A percentile compares a stretch with the other conserved stretches of the same genome.
These are phyloP conservation scores for Cephus sareptanus DNA, from an alignment of 2,888 invertebrate species.

Conservation along the genomic window DNA sequence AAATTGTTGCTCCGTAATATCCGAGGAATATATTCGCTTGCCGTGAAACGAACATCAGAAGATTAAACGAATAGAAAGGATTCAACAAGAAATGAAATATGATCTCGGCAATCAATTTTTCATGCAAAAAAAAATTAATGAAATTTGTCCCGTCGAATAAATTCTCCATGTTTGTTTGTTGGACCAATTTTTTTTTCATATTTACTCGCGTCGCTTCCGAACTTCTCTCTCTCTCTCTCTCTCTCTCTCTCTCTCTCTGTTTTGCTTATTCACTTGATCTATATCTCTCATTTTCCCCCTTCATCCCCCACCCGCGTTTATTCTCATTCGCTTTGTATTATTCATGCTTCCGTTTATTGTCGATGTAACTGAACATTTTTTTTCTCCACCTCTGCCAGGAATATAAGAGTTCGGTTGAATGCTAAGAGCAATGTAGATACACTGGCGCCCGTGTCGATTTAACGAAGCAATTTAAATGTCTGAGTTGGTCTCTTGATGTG, in stretches of 20 bases:
- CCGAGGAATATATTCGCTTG: neutral
- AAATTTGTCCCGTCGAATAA: neutral
- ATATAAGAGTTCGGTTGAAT: neutral
- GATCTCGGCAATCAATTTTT: neutral
- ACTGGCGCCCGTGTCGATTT: conserved; percentile 40
- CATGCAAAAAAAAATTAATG: neutral
- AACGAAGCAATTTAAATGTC: conserved; percentile 50
- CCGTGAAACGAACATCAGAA: neutral
- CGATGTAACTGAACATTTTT: conserved; percentile 19
- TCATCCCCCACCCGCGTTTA: conserved; percentile 3
- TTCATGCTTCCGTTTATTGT: conserved; percentile 39
- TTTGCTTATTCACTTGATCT: too few species aligned
- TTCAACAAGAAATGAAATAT: neutral
- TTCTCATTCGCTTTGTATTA: conserved; percentile 43
- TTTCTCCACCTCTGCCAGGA: conserved; percentile 12
- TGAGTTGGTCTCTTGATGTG: conserved; percentile 28
- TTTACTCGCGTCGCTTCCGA: neutral
- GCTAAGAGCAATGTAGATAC: conserved; percentile 11
- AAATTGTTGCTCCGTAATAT: neutral
- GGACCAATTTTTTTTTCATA: neutral
- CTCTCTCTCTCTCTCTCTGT: too few species aligned
- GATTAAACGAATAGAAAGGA: neutral
- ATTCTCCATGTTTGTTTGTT: neutral
- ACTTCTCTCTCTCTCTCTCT: neutral
- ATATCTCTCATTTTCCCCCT: too few species aligned